Base-by-base conservation (phyloP, 2,113 vertebrate genomes). In the Hypomesus transpacificus region DNA sequence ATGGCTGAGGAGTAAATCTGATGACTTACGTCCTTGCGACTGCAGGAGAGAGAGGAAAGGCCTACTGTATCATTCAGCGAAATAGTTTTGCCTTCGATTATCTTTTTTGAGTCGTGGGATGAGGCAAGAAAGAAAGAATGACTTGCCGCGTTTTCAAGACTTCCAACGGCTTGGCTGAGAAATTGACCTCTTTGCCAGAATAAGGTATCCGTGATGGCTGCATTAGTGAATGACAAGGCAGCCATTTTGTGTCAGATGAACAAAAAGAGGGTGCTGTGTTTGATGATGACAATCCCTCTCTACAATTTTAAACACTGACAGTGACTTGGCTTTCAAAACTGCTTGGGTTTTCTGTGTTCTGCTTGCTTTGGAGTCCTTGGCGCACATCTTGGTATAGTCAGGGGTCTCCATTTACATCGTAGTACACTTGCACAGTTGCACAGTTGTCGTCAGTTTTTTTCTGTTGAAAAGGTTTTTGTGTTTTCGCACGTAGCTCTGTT, bases 1-100 rank as follows among this genome's bases (percentile, higher is more conserved):
- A 69, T 73, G 58, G 74, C 66, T 51, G 66, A 80, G 68, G 66
- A 83, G 65, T 64, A 69, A 77, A 75, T 79, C 68, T 3, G 58
- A 69, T 20, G 60, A 59, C 66, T 31, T 46, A n/a, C 14, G 22
- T 73, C 66, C 50, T 69, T 66, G 17, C 28, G 46, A 24, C 22
- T 59, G 9, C 28, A 60, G 71, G 71, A 73, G 70, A 70, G 68
- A 73, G 70, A 70, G 58, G 20, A 52, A 26, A 54, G 66, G 76
- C 76, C 69, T 75, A 59, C 67, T 66, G 70, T 82, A 75, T 46
- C 2, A 2, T 46, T 46, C 60, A 50, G 52, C 20, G 3, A 52
- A 62, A 54, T 62, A 53, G 63, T 8, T 17, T 56, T 50, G 68
- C 24, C 24, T 26, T 26, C 0, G 14, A 18, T 50, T 62, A 54